Evolutionary conservation across 2,888 invertebrate species (phyloP).

Genomic region (Melitaea athalia): DNA sequence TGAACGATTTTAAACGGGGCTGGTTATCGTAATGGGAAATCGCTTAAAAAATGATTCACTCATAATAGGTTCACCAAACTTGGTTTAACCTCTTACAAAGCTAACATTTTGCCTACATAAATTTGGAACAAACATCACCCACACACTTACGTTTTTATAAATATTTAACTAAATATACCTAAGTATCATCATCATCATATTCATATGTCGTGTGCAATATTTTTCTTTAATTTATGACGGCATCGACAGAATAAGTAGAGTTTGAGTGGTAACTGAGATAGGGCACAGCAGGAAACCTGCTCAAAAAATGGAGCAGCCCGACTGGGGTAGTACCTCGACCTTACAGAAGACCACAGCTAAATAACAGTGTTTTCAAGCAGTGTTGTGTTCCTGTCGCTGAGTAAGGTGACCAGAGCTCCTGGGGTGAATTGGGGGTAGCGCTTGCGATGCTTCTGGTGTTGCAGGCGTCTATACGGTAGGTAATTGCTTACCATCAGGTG

Average conservation of each 20-base stretch:
- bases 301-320: no score
- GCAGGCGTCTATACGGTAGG: no score
- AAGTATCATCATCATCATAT: neutral
- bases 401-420: no score
- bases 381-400: no score
- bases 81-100: slow-evolving; percentile 26
- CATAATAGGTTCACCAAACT: slow-evolving; percentile 13
- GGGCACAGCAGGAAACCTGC: no score
- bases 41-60: slow-evolving; percentile 47
- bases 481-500: no score
- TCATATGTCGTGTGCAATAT: neutral
- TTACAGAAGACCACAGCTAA: no score
- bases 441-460: no score
- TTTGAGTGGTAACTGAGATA: neutral
- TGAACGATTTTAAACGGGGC: slow-evolving; percentile 41
- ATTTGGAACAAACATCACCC: neutral
- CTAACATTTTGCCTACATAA: neutral
- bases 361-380: no score
- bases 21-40: slow-evolving; percentile 42
- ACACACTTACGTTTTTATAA: neutral
- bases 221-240: neutral
- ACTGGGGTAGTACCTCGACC: no score
- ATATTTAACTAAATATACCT: neutral
- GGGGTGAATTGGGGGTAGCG: no score
- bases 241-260: neutral